Evolutionary conservation across 2,113 vertebrate species (phyloP), one percentile per base, ranked within the genome.

Genomic region (Sapajus apella): DNA sequence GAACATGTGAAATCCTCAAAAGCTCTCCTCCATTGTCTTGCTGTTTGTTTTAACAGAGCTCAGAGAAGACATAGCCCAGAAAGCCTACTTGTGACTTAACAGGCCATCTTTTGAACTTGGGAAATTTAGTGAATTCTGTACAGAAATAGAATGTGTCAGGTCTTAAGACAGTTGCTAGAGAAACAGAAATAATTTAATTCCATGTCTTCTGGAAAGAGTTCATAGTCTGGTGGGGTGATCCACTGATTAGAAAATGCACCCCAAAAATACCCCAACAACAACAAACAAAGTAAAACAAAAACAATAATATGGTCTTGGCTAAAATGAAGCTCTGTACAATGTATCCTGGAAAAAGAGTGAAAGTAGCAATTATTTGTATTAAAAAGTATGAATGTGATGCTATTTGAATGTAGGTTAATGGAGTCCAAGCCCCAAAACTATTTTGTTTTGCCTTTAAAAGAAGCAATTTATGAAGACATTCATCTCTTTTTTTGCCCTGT

Each of bases 281-380:
- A 68, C 32, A 32, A 68, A 68, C 16, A 32, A 58, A 45, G 72
- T 3, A 47, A 73, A 70, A 72, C 0, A 40, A 27, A 14, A 30
- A 7, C 1, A 5, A 18, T 8, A 0, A 0, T 3, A 17, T 43
- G 8, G 13, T 35, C 0, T 5, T 7, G 21, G 32, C 11, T 20
- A 27, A 40, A 47, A 32, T 9, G 47, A 55, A 75, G 43, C 21
- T 6, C 5, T 5, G 1, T 14, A 14, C 3, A 4, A 3, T 0
- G 0, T 3, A 9, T 4, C 2, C 64, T 90, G 14, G 20, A 37
- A 76, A 20, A 17, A 20, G 10, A 72, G 13, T 32, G 16, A 6
- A 76, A 35, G 23, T 2, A 12, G 27, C 47, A 1, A 21, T 16
- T 16, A 25, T 6, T 27, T 70, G 5, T 32, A 37, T 55, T 18